Conservation (phyloP, 2,888 invertebrate species). For the Onchidella celtica region DNA sequence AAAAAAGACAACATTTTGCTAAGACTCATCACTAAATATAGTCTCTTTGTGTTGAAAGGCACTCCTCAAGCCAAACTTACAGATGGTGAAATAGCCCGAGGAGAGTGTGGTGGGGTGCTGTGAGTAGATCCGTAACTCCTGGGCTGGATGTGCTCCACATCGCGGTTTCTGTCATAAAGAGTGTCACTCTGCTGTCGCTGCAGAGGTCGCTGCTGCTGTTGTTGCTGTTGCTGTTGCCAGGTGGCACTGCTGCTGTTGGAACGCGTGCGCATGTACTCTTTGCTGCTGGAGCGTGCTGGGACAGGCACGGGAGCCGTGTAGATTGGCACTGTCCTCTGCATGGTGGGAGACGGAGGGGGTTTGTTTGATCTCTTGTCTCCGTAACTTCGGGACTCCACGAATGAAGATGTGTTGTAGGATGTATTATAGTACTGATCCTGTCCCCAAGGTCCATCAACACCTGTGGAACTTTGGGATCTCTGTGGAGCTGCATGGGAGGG, state of each 20-base stretch:
- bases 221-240: conserved; percentile 52
- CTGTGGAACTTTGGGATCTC: conserved; percentile 56
- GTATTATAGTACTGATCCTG: conserved; percentile 55
- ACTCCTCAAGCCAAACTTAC: too few relatives aligned
- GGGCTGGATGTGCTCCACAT: conserved; percentile 43
- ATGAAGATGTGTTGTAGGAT: conserved; percentile 45
- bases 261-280: conserved; percentile 69
- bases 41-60: too few relatives aligned
- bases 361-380: conserved; percentile 59
- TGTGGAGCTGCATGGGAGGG: conserved; percentile 52
- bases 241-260: conserved; percentile 63
- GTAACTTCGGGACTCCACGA: conserved; percentile 52
- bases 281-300: conserved; percentile 68
- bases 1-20: too few relatives aligned
- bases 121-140: conserved; percentile 47
- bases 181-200: conserved; percentile 61
- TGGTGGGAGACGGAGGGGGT: conserved; percentile 67
- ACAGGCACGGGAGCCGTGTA: conserved; percentile 58
- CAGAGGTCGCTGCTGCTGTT: conserved; percentile 50
- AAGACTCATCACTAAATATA: too few relatives aligned
- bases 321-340: conserved; percentile 59
- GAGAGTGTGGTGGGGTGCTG: conserved; percentile 55
- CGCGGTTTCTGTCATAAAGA: conserved; percentile 58
- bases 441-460: conserved; percentile 55
- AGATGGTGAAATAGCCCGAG: conserved; percentile 57